These are phyloP conservation scores for Lasioglossum marginatum DNA, from an alignment of 2,888 invertebrate species.

Conservation along the genomic window DNA sequence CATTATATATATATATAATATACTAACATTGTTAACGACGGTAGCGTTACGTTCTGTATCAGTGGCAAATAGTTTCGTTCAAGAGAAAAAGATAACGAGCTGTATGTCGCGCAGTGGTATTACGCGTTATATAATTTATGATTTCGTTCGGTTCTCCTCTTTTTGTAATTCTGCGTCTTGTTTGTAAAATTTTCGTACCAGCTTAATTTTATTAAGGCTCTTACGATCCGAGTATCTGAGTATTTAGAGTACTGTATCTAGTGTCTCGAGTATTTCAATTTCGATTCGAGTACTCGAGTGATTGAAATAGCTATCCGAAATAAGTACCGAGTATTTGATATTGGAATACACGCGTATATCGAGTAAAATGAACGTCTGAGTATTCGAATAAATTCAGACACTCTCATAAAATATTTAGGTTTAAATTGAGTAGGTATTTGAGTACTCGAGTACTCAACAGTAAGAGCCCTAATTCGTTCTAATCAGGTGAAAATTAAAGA, in stretches of 20 bases:
- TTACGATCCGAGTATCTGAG: neutral
- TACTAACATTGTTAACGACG: conserved; percentile 59
- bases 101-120: conserved; percentile 50
- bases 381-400: neutral
- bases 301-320: neutral
- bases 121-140: conserved; percentile 50
- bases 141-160: conserved; percentile 35
- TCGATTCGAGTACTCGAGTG: neutral
- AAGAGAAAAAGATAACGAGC: conserved; percentile 35
- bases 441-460: neutral
- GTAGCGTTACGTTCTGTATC: conserved; percentile 45
- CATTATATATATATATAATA: conserved; percentile 65
- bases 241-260: neutral
- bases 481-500: conserved; percentile 1
- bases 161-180: conserved; percentile 20
- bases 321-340: neutral
- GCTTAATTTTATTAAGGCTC: conserved; percentile 10
- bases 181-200: conserved; percentile 22
- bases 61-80: conserved; percentile 50
- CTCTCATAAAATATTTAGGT: neutral
- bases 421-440: neutral
- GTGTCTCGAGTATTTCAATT: neutral
- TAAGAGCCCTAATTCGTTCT: conserved; percentile 22
- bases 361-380: neutral
- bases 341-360: neutral